phyloP scores from a whole-genome alignment of 1,140 invertebrate genomes.

The Lycorma delicatula region DNA sequence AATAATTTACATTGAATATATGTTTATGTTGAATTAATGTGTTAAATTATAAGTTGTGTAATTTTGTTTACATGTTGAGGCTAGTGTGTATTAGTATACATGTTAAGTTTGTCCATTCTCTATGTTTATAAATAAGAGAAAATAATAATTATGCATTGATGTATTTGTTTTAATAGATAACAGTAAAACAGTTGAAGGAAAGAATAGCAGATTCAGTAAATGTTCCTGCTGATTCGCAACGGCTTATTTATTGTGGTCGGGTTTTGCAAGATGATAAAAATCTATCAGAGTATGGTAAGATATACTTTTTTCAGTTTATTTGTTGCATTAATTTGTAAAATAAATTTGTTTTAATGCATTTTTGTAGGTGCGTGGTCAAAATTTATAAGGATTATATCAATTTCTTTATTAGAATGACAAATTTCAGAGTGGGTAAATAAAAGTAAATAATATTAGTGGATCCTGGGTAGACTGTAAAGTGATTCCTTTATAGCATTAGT shows the following conservation, averaged over 20 bases:
- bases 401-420: too few species aligned
- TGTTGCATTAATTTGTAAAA: too few species aligned
- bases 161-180: slow-evolving; percentile 67
- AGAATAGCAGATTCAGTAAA: slow-evolving; percentile 65
- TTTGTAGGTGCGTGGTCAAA: too few species aligned
- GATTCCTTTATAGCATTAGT: too few species aligned
- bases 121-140: not conserved
- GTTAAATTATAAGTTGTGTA: too few species aligned
- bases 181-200: slow-evolving; percentile 79
- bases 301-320: not conserved
- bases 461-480: too few species aligned
- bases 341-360: too few species aligned
- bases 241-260: slow-evolving; percentile 86
- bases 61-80: too few species aligned
- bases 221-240: slow-evolving; percentile 70
- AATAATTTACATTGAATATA: not conserved
- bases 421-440: too few species aligned
- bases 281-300: slow-evolving; percentile 75
- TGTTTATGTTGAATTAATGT: not conserved
- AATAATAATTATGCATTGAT: slow-evolving; percentile 20
- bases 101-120: not conserved
- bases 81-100: not conserved
- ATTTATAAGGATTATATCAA: too few species aligned
- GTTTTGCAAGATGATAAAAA: slow-evolving; percentile 86
- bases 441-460: too few species aligned